These are phyloP conservation scores for Anguilla megastoma DNA, from an alignment of 2,797 vertebrate genomes.

Conservation along the genomic window DNA sequence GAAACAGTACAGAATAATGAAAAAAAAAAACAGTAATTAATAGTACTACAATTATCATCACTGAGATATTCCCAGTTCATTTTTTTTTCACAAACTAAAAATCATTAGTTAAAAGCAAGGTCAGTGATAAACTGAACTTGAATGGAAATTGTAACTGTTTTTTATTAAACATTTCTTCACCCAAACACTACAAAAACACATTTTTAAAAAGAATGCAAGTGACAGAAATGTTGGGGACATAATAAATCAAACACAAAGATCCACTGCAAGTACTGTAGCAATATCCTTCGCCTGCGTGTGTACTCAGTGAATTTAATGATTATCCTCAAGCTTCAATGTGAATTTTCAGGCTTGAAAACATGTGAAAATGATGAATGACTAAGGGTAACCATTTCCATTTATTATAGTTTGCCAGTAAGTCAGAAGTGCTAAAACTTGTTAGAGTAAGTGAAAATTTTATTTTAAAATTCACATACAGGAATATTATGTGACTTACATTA, in stretches of 20 bases:
- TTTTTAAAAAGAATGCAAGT: neutral
- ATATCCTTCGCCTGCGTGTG: neutral
- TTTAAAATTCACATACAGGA: neutral
- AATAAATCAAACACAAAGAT: neutral
- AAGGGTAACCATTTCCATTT: neutral
- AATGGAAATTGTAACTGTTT: neutral
- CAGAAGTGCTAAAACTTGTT: neutral
- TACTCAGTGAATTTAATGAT: neutral
- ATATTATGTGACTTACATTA: neutral
- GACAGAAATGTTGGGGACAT: neutral
- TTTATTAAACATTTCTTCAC: neutral
- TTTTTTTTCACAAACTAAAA: neutral
- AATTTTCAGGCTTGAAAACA: neutral
- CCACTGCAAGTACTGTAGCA: neutral
- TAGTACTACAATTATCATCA: neutral
- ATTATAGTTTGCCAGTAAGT: neutral
- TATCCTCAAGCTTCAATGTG: neutral
- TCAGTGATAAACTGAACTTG: neutral
- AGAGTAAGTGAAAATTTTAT: neutral
- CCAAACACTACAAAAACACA: neutral
- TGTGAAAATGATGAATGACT: neutral
- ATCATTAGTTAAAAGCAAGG: neutral
- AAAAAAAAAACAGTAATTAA: neutral
- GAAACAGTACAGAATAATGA: neutral
- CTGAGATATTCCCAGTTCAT: neutral